Conservation (phyloP, 2,113 vertebrate species). For the Pogonocichla stellata region DNA sequence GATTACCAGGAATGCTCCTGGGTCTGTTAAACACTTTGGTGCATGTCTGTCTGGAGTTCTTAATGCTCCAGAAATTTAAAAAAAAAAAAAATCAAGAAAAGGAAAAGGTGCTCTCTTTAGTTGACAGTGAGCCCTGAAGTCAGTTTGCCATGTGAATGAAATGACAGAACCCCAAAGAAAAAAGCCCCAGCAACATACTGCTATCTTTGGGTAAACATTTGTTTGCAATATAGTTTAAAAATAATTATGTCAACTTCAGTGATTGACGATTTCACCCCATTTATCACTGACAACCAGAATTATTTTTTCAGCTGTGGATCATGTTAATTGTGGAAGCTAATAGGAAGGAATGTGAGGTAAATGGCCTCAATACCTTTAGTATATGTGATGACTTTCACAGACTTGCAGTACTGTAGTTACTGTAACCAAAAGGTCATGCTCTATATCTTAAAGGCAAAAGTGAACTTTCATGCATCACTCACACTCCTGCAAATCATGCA, state of each 20-base stretch:
- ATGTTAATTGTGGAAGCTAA: conserved; percentile 75
- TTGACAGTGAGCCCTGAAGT: background rate
- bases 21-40: background rate
- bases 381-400: conserved; percentile 78
- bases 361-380: conserved; percentile 57
- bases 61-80: background rate
- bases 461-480: background rate
- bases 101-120: background rate
- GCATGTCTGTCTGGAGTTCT: background rate
- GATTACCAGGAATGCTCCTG: background rate
- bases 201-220: conserved; percentile 62
- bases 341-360: conserved; percentile 75
- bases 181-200: background rate
- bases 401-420: conserved; percentile 72
- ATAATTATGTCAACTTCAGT: conserved; percentile 49
- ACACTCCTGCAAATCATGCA: background rate
- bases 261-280: conserved; percentile 66
- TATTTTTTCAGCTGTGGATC: conserved; percentile 83
- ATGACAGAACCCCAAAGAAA: background rate
- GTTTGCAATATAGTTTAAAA: conserved; percentile 73
- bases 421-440: conserved; percentile 65
- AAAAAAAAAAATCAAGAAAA: background rate
- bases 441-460: conserved; percentile 24
- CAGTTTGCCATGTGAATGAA: background rate
- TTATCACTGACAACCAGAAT: conserved; percentile 68